A percentile compares a stretch with the other conserved stretches of the same genome.
Evolutionary conservation across 2,797 vertebrate genomes (phyloP).

Genomic region (Sternotherus odoratus): DNA sequence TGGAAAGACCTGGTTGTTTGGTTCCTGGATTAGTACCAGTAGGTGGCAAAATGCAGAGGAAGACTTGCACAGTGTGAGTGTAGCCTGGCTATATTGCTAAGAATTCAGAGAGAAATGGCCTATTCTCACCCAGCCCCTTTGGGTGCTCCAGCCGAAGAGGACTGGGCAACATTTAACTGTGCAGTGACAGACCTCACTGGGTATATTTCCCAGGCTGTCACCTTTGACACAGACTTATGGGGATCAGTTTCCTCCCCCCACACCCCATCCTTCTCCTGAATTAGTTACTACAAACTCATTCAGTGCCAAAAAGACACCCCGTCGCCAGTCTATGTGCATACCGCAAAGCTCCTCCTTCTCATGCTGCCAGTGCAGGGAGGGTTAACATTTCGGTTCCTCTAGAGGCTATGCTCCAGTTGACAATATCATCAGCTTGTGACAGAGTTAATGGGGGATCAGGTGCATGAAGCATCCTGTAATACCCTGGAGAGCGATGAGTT

Average conservation of each 20-base stretch:
- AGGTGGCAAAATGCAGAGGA: background rate
- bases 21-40: background rate
- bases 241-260: background rate
- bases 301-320: background rate
- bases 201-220: background rate
- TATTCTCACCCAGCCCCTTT: fast-evolving
- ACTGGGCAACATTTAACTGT: background rate
- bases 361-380: fast-evolving
- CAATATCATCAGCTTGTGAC: slow-evolving; percentile 69
- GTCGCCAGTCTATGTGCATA: background rate
- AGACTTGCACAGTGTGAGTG: background rate
- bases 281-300: background rate
- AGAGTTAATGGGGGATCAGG: slow-evolving; percentile 74
- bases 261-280: background rate
- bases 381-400: slow-evolving; percentile 42
- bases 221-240: background rate
- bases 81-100: background rate
- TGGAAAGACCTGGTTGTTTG: fast-evolving
- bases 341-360: background rate
- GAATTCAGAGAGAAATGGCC: slow-evolving; percentile 24
- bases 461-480: slow-evolving; percentile 43
- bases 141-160: background rate
- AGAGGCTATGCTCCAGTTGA: slow-evolving; percentile 58
- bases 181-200: background rate
- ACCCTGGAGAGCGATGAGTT: slow-evolving; percentile 68